A percentile compares a stretch with the other conserved stretches of the same genome.
Conservation (phyloP, 1,140 invertebrate species). For the Polypedilum pembai region DNA sequence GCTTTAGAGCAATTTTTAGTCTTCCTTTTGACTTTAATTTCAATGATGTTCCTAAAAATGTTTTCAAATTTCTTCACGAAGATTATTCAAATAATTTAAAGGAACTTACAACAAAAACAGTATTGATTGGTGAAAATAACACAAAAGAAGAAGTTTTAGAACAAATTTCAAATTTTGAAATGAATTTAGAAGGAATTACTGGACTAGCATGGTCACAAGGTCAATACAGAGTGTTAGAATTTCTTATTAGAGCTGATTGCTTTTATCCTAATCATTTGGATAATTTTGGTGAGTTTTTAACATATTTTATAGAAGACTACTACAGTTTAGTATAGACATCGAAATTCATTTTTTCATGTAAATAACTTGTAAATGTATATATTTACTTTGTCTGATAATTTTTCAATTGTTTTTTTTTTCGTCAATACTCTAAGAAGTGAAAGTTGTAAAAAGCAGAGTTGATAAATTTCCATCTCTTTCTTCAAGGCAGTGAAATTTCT, state of each 20-base stretch:
- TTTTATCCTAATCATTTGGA: background rate
- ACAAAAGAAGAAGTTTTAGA: background rate
- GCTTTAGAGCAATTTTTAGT: background rate
- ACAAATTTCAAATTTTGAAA: background rate
- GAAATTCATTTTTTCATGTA: too few species aligned
- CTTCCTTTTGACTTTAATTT: background rate
- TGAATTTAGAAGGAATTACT: background rate
- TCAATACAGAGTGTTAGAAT: background rate
- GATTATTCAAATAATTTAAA: background rate
- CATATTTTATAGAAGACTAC: too few species aligned
- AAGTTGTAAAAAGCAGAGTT: too few species aligned
- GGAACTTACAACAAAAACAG: background rate
- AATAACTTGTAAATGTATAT: too few species aligned
- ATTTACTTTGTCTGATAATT: too few species aligned
- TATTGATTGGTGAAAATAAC: background rate
- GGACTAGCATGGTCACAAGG: background rate
- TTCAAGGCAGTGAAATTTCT: too few species aligned
- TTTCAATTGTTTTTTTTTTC: too few species aligned
- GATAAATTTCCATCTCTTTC: too few species aligned
- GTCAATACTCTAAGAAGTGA: too few species aligned
- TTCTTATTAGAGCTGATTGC: background rate
- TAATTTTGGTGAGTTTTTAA: too few species aligned
- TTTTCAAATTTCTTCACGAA: background rate
- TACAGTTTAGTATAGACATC: too few species aligned
- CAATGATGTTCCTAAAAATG: background rate